A percentile compares a stretch with the other conserved stretches of the same genome.
phyloP scores from a whole-genome alignment of 2,888 invertebrate genomes.

The Aproaerema taeniolella region DNA sequence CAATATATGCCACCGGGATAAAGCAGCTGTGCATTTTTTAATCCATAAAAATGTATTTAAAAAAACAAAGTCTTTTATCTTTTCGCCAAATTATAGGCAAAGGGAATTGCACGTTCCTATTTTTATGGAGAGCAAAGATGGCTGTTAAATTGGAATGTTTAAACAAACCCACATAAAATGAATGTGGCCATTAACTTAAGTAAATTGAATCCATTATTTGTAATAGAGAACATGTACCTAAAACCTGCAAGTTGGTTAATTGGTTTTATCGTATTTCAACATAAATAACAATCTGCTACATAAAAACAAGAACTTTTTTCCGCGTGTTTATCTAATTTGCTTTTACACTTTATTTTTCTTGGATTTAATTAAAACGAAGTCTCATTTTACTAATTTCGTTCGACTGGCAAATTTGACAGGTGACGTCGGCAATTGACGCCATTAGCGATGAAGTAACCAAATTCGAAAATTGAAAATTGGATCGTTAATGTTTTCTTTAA shows the following conservation, averaged over 20 bases:
- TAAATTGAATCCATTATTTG: neutral
- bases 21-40: slow-evolving; percentile 14
- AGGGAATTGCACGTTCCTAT: neutral
- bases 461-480: slow-evolving; percentile 14
- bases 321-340: neutral
- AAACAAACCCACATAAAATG: neutral
- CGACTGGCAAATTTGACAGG: neutral
- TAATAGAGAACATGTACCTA: too few species aligned
- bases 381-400: neutral
- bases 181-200: neutral
- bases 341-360: neutral
- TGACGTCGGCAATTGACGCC: slow-evolving; percentile 1
- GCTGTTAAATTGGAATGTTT: neutral
- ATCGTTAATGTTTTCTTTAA: slow-evolving; percentile 37
- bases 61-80: slow-evolving; percentile 4
- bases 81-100: slow-evolving; percentile 4
- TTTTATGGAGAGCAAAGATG: neutral
- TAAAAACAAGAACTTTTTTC: neutral
- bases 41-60: slow-evolving; percentile 11
- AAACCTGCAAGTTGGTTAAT: too few species aligned
- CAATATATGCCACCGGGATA: slow-evolving; percentile 10
- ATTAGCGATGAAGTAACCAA: neutral
- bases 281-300: neutral
- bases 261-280: neutral
- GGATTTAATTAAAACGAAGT: neutral